phyloP scores from a whole-genome alignment of 2,113 vertebrate species.

The Lepisosteus oculatus region DNA sequence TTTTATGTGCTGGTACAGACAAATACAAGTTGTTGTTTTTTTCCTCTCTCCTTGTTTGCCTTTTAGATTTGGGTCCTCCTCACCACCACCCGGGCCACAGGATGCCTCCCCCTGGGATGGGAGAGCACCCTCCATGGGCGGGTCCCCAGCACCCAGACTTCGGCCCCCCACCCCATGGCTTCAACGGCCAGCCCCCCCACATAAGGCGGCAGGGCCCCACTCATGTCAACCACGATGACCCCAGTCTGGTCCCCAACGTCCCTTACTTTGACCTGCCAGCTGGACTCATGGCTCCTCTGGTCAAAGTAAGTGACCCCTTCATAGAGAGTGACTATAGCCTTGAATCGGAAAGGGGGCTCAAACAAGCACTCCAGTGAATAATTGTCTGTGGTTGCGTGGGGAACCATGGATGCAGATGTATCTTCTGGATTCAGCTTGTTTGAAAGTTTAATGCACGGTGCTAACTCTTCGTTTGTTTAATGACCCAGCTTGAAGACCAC shows the following conservation, averaged over 20 bases:
- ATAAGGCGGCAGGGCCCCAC: conserved; percentile 84
- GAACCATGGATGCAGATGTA: no score
- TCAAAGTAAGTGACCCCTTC: conserved; percentile 71
- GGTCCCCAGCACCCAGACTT: conserved; percentile 88
- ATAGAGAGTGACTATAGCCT: no score
- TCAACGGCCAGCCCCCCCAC: conserved; percentile 93
- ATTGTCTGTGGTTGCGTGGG: no score
- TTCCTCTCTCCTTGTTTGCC: conserved; percentile 12
- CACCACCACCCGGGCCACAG: conserved; percentile 91
- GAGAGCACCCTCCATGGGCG: conserved; percentile 90
- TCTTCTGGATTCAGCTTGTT: no score
- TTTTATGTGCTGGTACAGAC: no score
- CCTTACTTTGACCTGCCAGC: conserved; percentile 97
- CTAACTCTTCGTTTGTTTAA: conserved; percentile 21
- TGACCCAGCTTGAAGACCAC: conserved; percentile 84
- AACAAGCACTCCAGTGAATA: no score
- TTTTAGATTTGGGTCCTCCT: conserved; percentile 88
- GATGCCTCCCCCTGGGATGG: conserved; percentile 87
- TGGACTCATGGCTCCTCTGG: conserved; percentile 92
- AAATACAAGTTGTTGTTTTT: not conserved
- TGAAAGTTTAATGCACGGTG: no score
- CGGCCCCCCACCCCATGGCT: conserved; percentile 86
- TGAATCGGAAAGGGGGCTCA: no score
- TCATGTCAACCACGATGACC: conserved; percentile 86
- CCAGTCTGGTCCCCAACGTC: conserved; percentile 93